phyloP scores from a whole-genome alignment of 53 echinoderm and acorn worm species.

The Mesocentrotus franciscanus region DNA sequence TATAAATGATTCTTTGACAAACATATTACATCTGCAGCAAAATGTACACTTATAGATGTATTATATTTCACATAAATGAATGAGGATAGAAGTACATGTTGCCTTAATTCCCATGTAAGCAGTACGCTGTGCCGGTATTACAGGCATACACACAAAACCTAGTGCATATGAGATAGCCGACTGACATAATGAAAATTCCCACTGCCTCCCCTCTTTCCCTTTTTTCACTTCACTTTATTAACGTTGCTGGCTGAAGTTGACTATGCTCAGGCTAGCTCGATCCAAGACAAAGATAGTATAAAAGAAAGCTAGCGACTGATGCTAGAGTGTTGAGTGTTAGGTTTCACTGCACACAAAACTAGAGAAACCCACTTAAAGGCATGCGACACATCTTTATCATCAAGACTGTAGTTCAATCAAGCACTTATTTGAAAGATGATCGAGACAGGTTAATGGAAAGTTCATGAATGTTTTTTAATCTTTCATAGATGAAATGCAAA shows the following conservation, averaged over 20 bases:
- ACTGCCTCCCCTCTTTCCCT: background rate
- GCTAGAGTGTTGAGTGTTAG: conserved; percentile 34
- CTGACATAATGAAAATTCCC: background rate
- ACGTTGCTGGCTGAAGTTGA: background rate
- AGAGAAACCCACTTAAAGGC: conserved; percentile 51
- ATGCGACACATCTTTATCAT: conserved; percentile 53
- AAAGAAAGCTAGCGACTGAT: conserved; percentile 42
- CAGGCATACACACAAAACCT: background rate
- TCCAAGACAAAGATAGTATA: conserved; percentile 1
- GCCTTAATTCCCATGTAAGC: background rate
- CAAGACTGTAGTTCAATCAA: background rate
- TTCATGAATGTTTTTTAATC: background rate
- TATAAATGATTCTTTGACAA: background rate
- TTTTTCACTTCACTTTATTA: background rate
- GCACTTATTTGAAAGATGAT: conserved; percentile 47
- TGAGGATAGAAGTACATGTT: background rate
- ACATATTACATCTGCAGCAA: background rate
- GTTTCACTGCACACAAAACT: conserved; percentile 57
- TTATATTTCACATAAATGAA: background rate
- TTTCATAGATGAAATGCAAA: conserved; percentile 17
- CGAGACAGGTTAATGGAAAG: background rate
- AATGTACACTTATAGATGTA: background rate
- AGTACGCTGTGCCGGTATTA: background rate
- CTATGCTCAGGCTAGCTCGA: background rate
- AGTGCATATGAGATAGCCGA: background rate